Conservation (phyloP, 2,888 invertebrate genomes). For the Eilema caniola region DNA sequence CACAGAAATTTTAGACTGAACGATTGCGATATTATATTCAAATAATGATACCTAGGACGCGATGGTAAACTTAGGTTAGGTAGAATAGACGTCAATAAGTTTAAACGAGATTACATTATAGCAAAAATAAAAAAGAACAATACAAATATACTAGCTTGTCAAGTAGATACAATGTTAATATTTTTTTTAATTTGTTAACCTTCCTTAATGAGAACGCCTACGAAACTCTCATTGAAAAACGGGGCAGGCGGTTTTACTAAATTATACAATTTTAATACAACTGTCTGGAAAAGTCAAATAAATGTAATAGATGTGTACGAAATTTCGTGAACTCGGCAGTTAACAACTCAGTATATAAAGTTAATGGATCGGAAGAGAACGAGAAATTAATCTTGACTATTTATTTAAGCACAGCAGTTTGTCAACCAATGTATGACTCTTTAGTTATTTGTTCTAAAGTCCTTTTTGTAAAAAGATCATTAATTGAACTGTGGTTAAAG, state of each 20-base stretch:
- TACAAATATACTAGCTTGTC: too few species aligned
- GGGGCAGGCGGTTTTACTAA: not conserved
- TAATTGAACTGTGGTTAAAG: too few species aligned
- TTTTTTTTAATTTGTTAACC: too few species aligned
- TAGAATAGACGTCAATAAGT: too few species aligned
- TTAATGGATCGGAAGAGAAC: not conserved
- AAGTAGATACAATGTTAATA: too few species aligned
- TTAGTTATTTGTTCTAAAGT: not conserved
- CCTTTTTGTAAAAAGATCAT: not conserved
- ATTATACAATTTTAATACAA: not conserved
- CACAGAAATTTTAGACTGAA: not conserved
- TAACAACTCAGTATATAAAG: constrained; percentile 1
- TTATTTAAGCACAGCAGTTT: not conserved
- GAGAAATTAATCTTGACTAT: not conserved
- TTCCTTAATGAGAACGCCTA: too few species aligned
- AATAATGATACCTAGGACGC: too few species aligned
- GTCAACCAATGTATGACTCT: not conserved
- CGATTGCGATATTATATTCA: not conserved
- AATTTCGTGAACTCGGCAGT: not conserved
- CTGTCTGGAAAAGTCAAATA: not conserved
- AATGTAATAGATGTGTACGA: not conserved
- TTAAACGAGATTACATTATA: too few species aligned
- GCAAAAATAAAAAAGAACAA: too few species aligned
- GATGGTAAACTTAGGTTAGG: too few species aligned
- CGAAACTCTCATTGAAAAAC: not conserved